phyloP scores from a whole-genome alignment of 1,140 invertebrate species.

The Eufriesea mexicana region DNA sequence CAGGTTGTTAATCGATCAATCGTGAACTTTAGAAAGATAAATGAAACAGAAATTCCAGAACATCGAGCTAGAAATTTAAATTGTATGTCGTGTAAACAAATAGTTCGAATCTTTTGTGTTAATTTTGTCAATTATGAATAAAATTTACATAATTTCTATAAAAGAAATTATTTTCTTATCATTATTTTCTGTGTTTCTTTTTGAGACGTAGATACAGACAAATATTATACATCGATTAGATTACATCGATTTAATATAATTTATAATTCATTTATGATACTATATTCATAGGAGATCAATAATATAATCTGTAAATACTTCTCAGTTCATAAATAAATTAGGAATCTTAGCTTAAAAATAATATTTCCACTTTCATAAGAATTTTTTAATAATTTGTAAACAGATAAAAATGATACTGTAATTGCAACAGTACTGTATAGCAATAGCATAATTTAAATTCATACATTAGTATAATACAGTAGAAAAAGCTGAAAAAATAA shows the following conservation, averaged over 20 bases:
- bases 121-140: not conserved
- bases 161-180: not conserved
- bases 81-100: conserved; percentile 28
- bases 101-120: no score
- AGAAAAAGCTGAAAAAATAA: no score
- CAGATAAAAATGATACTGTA: no score
- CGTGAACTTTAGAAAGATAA: conserved; percentile 26
- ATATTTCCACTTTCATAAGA: not conserved
- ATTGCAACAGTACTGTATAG: no score
- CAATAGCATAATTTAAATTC: no score
- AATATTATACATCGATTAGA: not conserved
- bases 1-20: conserved; percentile 46
- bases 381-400: not conserved
- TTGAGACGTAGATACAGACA: not conserved
- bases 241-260: not conserved
- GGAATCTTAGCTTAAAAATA: not conserved
- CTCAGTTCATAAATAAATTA: not conserved
- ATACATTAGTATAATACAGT: no score
- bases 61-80: conserved; percentile 22
- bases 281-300: conserved; percentile 2
- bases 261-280: conserved; percentile 11
- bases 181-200: not conserved
- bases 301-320: conserved; percentile 6
- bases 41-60: not conserved
- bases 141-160: not conserved